phyloP scores from a whole-genome alignment of 2,113 vertebrate genomes.

The Lampris incognitus region DNA sequence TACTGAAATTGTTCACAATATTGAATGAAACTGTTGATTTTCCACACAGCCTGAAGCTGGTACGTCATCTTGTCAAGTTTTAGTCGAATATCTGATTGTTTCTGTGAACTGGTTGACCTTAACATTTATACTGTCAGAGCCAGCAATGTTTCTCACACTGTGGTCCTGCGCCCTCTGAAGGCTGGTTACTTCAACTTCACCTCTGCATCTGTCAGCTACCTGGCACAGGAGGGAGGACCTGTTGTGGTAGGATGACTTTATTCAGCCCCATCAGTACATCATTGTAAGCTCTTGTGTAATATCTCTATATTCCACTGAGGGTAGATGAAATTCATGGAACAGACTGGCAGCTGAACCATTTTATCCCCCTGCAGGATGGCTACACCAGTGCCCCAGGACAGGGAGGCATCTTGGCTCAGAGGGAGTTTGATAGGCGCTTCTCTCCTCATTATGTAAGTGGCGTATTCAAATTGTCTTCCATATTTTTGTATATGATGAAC shows the following conservation, averaged over 20 bases:
- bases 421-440: slow-evolving; percentile 94
- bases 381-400: slow-evolving; percentile 95
- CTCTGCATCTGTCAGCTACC: slow-evolving; percentile 91
- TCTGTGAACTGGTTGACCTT: slow-evolving; percentile 59
- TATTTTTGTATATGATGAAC: not conserved
- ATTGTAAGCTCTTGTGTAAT: not conserved
- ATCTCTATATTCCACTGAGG: not conserved
- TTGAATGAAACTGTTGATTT: too few species aligned
- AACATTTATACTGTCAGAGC: slow-evolving; percentile 81
- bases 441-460: slow-evolving; percentile 95
- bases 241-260: slow-evolving; percentile 87
- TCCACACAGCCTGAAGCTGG: too few species aligned
- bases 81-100: not conserved
- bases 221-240: slow-evolving; percentile 92
- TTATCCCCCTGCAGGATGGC: slow-evolving; percentile 82
- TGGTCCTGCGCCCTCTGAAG: slow-evolving; percentile 94
- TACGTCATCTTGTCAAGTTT: not conserved
- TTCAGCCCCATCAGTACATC: not conserved
- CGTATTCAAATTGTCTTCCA: not conserved
- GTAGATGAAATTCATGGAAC: not conserved
- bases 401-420: slow-evolving; percentile 94
- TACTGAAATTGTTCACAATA: too few species aligned
- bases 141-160: slow-evolving; percentile 95
- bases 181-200: slow-evolving; percentile 98
- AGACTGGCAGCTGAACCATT: not conserved